Conservation (phyloP, 2,113 vertebrate genomes). For the Pagrus major region DNA sequence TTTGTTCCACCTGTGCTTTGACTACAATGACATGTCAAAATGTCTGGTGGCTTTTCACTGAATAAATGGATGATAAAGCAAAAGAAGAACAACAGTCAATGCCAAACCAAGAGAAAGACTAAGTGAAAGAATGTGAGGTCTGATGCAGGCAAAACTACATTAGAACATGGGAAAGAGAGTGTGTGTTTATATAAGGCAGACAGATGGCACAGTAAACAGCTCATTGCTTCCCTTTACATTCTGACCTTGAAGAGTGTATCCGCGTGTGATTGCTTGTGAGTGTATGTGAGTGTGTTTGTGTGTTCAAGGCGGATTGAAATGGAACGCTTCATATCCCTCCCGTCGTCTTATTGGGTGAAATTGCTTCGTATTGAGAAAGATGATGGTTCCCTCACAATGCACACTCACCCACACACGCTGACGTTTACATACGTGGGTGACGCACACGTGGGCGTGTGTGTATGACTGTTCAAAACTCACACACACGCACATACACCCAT, state of each 20-base stretch:
- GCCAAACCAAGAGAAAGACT: not conserved
- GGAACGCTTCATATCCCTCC: conserved; percentile 35
- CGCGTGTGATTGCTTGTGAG: conserved; percentile 1
- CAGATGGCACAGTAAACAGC: conserved; percentile 44
- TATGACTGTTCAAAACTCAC: too few relatives aligned
- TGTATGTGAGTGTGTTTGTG: not conserved
- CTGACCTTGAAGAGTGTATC: conserved; percentile 48
- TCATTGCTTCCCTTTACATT: conserved; percentile 50
- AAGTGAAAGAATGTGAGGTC: not conserved
- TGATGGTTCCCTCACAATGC: conserved; percentile 16
- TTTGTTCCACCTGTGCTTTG: not conserved
- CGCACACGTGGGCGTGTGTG: too few relatives aligned
- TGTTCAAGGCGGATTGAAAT: conserved; percentile 31
- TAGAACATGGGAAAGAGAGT: not conserved
- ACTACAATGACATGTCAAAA: not conserved
- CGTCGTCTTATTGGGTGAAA: conserved; percentile 36
- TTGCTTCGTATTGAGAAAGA: conserved; percentile 35
- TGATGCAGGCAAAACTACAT: not conserved
- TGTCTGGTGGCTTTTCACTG: not conserved
- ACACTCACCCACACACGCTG: not conserved
- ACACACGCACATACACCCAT: too few relatives aligned
- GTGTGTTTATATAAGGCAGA: conserved; percentile 13
- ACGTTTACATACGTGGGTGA: too few relatives aligned
- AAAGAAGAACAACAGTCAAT: not conserved
- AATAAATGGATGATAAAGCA: not conserved